Percentiles rank a stretch among this genome's conserved stretches.
These are phyloP conservation scores for Crepidodera aurea DNA, from an alignment of 2,888 invertebrate species.

Conservation along the genomic window DNA sequence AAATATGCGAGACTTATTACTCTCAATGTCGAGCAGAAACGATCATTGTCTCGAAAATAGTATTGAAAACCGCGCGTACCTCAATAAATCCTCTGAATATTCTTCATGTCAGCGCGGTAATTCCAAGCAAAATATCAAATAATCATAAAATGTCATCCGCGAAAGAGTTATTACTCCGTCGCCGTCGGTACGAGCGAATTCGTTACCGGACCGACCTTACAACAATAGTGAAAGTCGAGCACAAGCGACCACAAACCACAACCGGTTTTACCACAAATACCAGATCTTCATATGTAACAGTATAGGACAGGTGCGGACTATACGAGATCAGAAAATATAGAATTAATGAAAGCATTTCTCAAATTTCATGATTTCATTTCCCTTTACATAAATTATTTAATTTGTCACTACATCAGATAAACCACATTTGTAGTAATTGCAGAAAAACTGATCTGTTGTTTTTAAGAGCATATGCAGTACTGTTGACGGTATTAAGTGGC, in stretches of 20 bases:
- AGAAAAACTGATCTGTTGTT: too few relatives aligned
- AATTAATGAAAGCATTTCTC: too few relatives aligned
- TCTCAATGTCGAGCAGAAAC: neutral
- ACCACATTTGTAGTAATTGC: too few relatives aligned
- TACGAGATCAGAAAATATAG: too few relatives aligned
- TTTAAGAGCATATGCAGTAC: too few relatives aligned
- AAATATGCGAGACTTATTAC: too few relatives aligned
- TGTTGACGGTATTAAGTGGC: too few relatives aligned
- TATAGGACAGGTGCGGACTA: slow-evolving; percentile 36
- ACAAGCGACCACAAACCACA: slow-evolving; percentile 44
- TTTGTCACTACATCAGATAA: too few relatives aligned
- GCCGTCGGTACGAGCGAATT: slow-evolving; percentile 42
- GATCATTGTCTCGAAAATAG: slow-evolving; percentile 19
- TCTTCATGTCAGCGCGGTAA: slow-evolving; percentile 35
- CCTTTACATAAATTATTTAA: too few relatives aligned
- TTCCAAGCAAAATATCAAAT: slow-evolving; percentile 43
- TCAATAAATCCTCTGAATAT: slow-evolving; percentile 31
- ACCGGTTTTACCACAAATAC: slow-evolving; percentile 52
- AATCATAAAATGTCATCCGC: slow-evolving; percentile 45
- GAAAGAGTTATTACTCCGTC: slow-evolving; percentile 42
- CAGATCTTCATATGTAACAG: slow-evolving; percentile 54
- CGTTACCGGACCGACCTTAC: slow-evolving; percentile 48
- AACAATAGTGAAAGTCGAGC: slow-evolving; percentile 54
- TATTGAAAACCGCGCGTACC: slow-evolving; percentile 16
- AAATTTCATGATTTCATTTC: too few relatives aligned